phyloP scores from a whole-genome alignment of 2,797 vertebrate genomes.

The Petrocephalus sullivani region DNA sequence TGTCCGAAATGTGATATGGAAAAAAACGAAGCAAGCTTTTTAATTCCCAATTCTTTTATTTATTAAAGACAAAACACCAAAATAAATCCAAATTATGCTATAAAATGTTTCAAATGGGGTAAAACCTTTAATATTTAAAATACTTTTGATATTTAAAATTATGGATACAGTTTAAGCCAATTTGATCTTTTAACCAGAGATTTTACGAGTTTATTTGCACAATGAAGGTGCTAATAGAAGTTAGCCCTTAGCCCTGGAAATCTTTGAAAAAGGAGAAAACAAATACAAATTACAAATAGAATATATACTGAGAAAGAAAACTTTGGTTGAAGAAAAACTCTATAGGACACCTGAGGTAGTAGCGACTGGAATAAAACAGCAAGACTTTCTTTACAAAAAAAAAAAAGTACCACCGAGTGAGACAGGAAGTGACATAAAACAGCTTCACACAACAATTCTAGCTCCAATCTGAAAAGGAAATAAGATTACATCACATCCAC shows the following conservation, averaged over 20 bases:
- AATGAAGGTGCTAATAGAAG: conserved; percentile 82
- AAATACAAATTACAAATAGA: conserved; percentile 56
- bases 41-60: conserved; percentile 72
- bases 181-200: conserved; percentile 74
- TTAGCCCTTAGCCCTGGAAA: conserved; percentile 86
- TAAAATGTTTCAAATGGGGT: conserved; percentile 82
- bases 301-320: conserved; percentile 82
- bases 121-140: conserved; percentile 83
- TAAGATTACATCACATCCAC: conserved; percentile 74
- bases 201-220: conserved; percentile 77
- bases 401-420: conserved; percentile 75
- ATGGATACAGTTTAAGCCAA: conserved; percentile 82
- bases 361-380: conserved; percentile 86
- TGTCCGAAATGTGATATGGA: neutral
- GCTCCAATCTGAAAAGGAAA: conserved; percentile 79
- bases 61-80: conserved; percentile 84
- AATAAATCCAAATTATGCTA: conserved; percentile 85
- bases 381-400: conserved; percentile 77
- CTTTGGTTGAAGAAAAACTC: conserved; percentile 86
- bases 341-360: conserved; percentile 92
- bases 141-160: conserved; percentile 83
- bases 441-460: conserved; percentile 79
- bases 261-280: conserved; percentile 55
- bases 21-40: neutral
- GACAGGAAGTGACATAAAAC: conserved; percentile 73